Conservation (phyloP, 2,797 vertebrate genomes). For the Molossus alvarezi region DNA sequence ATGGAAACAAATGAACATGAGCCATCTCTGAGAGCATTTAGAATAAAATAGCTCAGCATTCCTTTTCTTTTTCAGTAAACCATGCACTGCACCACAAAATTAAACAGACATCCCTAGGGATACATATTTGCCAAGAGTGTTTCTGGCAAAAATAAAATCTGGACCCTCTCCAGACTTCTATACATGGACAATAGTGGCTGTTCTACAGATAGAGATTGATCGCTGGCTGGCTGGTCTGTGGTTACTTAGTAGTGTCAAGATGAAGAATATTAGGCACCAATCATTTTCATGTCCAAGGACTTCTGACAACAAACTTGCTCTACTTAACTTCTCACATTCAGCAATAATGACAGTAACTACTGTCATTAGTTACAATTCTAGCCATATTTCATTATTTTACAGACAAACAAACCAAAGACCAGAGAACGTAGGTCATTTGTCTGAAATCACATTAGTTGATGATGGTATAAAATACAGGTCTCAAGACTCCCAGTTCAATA, state of each 20-base stretch:
- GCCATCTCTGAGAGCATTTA: constrained; percentile 76
- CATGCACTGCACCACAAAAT: constrained; percentile 88
- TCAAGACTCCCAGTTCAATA: not conserved
- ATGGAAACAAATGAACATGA: constrained; percentile 78
- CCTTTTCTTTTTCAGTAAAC: constrained; percentile 84
- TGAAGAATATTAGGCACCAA: constrained; percentile 65
- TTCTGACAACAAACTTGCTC: constrained; percentile 64
- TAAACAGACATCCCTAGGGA: constrained; percentile 87
- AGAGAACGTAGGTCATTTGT: not conserved
- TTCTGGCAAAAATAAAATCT: constrained; percentile 88
- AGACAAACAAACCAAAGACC: constrained; percentile 62
- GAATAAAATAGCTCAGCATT: constrained; percentile 84
- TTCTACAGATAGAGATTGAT: constrained; percentile 81
- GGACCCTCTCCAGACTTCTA: constrained; percentile 86
- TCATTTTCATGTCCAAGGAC: constrained; percentile 70
- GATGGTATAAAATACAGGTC: constrained; percentile 5
- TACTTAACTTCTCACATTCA: constrained; percentile 61
- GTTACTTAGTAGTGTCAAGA: constrained; percentile 75
- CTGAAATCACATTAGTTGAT: constrained; percentile 20
- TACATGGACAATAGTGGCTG: constrained; percentile 79
- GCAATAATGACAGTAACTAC: constrained; percentile 54
- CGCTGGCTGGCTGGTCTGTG: constrained; percentile 76
- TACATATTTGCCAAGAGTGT: constrained; percentile 86
- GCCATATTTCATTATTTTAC: not conserved
- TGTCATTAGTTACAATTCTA: not conserved